These are phyloP conservation scores for Drosophila bipectinata DNA, from an alignment of 1,140 invertebrate species.

Conservation along the genomic window DNA sequence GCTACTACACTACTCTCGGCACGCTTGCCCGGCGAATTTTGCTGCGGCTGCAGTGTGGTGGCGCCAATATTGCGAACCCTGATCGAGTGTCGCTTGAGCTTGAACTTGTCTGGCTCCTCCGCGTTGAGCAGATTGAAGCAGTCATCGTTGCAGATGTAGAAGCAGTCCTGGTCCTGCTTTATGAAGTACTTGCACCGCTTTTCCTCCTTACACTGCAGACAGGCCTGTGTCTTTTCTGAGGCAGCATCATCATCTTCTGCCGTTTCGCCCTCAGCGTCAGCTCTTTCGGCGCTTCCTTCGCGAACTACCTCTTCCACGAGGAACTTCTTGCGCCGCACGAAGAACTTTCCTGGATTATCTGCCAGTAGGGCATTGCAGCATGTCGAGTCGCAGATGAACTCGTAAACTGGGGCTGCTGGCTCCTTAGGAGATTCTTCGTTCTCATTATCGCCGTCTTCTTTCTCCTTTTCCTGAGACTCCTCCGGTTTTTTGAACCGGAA, in stretches of 20 bases:
- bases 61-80: conserved; percentile 84
- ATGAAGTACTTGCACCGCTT: conserved; percentile 86
- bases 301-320: conserved; percentile 69
- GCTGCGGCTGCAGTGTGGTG: conserved; percentile 51
- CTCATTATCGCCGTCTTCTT: conserved; percentile 18
- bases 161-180: conserved; percentile 85
- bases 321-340: conserved; percentile 83
- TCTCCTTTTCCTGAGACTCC: conserved; percentile 18
- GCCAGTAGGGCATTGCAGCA: conserved; percentile 83
- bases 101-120: conserved; percentile 85
- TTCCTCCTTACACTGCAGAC: conserved; percentile 80
- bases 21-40: conserved; percentile 56
- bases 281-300: conserved; percentile 31
- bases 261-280: conserved; percentile 1
- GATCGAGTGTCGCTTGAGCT: conserved; percentile 77
- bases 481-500: conserved; percentile 67
- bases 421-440: conserved; percentile 16
- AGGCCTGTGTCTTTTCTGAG: conserved; percentile 25
- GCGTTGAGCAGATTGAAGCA: conserved; percentile 86
- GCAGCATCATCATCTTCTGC: conserved; percentile 9
- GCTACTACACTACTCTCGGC: conserved; percentile 84
- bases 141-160: conserved; percentile 85
- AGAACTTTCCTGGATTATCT: conserved; percentile 78
- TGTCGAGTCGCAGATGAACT: conserved; percentile 83
- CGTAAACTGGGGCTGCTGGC: conserved; percentile 1